Conservation (phyloP, 2,797 vertebrate species). For the Chelonia mydas region DNA sequence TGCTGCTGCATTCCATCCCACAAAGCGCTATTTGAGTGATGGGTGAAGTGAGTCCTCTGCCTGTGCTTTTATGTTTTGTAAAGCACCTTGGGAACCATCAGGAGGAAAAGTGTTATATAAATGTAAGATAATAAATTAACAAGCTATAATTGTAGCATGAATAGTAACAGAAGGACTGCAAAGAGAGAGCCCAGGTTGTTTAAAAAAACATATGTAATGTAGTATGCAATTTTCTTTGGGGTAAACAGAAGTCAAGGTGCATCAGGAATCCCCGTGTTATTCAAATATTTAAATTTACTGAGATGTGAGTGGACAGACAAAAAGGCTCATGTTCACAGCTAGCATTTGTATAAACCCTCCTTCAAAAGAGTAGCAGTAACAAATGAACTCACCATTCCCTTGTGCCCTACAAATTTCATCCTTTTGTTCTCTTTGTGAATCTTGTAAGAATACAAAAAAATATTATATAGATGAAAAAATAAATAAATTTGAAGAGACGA, state of each 20-base stretch:
- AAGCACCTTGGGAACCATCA: background rate
- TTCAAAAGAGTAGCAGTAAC: background rate
- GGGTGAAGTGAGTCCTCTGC: background rate
- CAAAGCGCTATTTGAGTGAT: background rate
- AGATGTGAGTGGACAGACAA: background rate
- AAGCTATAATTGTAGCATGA: background rate
- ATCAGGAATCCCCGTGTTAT: background rate
- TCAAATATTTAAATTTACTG: background rate
- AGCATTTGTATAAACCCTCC: background rate
- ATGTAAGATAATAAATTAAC: background rate
- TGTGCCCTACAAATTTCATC: background rate
- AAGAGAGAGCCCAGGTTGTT: background rate
- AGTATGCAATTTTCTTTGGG: background rate
- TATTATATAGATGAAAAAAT: background rate
- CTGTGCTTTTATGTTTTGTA: background rate
- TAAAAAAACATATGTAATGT: background rate
- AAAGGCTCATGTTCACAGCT: background rate
- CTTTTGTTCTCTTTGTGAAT: background rate
- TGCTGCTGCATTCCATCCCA: background rate
- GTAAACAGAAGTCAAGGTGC: background rate
- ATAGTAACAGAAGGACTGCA: background rate
- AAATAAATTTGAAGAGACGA: background rate
- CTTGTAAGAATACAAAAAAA: background rate
- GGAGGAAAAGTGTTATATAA: background rate
- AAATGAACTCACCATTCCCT: background rate